phyloP scores from a whole-genome alignment of 1,140 invertebrate species.

The Drosophila setifemur region DNA sequence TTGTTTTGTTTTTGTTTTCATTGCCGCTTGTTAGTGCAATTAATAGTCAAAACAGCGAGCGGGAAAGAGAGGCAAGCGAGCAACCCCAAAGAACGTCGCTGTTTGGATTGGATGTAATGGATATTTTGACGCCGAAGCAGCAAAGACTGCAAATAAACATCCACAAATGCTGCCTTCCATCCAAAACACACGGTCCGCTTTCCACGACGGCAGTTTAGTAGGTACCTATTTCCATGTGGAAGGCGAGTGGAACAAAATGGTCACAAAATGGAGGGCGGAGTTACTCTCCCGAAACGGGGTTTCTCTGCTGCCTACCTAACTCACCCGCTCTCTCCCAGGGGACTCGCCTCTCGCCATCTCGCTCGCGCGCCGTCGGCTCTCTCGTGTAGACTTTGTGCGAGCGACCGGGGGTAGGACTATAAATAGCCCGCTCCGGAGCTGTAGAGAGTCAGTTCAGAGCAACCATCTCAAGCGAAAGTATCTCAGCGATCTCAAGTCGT shows the following conservation, averaged over 20 bases:
- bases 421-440: conserved; percentile 52
- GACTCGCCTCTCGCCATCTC: conserved; percentile 1
- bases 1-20: conserved; percentile 31
- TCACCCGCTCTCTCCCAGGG: background rate
- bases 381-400: conserved; percentile 35
- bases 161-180: no score
- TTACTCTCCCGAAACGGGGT: background rate
- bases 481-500: conserved; percentile 30
- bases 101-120: conserved; percentile 81
- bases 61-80: background rate
- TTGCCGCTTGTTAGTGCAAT: conserved; percentile 53
- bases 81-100: conserved; percentile 48
- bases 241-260: conserved; percentile 77
- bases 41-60: conserved; percentile 57
- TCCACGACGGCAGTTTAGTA: no score
- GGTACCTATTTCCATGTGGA: conserved; percentile 37
- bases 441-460: conserved; percentile 66
- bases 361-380: background rate
- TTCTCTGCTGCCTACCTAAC: background rate
- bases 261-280: conserved; percentile 56
- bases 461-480: conserved; percentile 46
- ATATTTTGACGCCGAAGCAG: conserved; percentile 81
- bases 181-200: conserved; percentile 63
- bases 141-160: conserved; percentile 80
- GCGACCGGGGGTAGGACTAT: conserved; percentile 45